Base-by-base conservation (phyloP, 2,888 invertebrate species). In the Chironomus tentans region DNA sequence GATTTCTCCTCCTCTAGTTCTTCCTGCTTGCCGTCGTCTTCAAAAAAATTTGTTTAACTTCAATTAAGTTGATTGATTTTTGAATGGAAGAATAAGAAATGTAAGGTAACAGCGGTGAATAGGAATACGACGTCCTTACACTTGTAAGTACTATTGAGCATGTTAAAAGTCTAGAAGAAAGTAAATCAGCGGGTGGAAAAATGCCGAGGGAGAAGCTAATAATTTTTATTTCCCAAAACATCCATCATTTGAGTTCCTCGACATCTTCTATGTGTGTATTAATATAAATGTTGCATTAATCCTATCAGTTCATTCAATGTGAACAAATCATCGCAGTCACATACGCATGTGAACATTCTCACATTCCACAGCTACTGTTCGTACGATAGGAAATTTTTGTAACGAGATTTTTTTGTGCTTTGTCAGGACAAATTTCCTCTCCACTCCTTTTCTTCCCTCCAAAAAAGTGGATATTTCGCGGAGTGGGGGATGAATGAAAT, bases 61-160 rank as follows among this genome's bases (percentile, higher is more conserved):
- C 72, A 72, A 72, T 72, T 72, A 72, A 61, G 72, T 28, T 72
- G 72, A 72, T 72, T 56, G 72, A 72, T 61, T 72, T 72, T 38
- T 38, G 38, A 38, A 38, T 38, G 38, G 38, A 38, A 38, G 38
- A 38, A 38, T 38, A 38, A 7, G 38, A 38, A 38, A 10, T 10
- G 38, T 38, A 38, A 38, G 7, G 38, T 38, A 38, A 38, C 38
- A 38, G 38, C 38, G 38, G 38, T 38, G 38, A 38, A 38, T 38
- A 38, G 38, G 5, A 56, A 28, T 18, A 56, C 18, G 56, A 56
- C 18, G 56, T 56, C 56, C 18, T 56, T 56, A 56, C 6, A 56
- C n/a, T 18, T 56, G 56, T 56, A 56, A n/a, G n/a, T 56, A 56
- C 56, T 38, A 4, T 24, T 24, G 65, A 24, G 21, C 1, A 21